Evolutionary conservation across 2,797 vertebrate genomes (phyloP).

Genomic region (Acanthis flammea): DNA sequence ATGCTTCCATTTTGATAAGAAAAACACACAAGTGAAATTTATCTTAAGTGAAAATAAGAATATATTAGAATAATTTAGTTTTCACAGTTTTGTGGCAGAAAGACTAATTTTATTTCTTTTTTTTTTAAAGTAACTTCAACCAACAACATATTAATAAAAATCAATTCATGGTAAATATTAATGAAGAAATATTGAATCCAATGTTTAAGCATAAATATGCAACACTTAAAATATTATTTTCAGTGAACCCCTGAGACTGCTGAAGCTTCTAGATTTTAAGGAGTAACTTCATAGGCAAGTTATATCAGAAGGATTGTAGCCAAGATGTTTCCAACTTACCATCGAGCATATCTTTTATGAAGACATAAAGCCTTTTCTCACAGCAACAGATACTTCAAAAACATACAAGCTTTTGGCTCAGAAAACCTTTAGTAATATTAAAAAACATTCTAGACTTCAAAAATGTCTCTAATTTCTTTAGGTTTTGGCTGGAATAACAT

Average conservation of each 20-base stretch:
- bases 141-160: neutral
- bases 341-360: neutral
- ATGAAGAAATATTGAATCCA: neutral
- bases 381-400: neutral
- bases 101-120: neutral
- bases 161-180: neutral
- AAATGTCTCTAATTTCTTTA: neutral
- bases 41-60: neutral
- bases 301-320: neutral
- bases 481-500: neutral
- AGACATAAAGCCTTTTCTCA: neutral
- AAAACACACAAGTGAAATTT: neutral
- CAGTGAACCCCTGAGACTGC: neutral
- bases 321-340: neutral
- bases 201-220: neutral
- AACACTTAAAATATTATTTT: neutral
- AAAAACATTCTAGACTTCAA: neutral
- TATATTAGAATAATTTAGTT: neutral
- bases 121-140: neutral
- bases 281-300: neutral
- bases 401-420: neutral
- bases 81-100: neutral
- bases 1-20: neutral
- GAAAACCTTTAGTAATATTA: neutral
- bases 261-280: neutral